Base-by-base conservation (phyloP, 2,113 vertebrate species). In the Ondatra zibethicus region DNA sequence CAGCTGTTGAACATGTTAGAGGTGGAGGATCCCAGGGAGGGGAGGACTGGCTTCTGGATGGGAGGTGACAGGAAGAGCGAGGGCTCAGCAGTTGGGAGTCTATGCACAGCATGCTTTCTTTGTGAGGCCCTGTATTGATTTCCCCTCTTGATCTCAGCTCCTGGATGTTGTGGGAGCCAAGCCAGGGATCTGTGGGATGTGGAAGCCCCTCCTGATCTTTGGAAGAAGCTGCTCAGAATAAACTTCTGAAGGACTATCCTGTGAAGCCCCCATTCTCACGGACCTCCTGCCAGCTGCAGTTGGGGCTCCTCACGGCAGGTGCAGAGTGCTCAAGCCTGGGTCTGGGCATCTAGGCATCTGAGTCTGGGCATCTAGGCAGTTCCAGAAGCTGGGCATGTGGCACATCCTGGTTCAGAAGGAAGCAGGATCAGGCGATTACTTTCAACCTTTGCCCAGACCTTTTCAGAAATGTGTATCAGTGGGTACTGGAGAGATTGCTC, bases 401-500 rank as follows among this genome's bases (percentile, higher is more conserved):
- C 27, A 78, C 23, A 19, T 81, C 21, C n/a, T 58, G 61, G 13
- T 85, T 88, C 61, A 81, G 42, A 63, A 89, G 65, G 50, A n/a
- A 21, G 17, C 10, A 31, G 75, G 29, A 1, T 33, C 4, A 47
- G 39, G 36, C 11, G n/a, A 13, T 4, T 76, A 31, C 13, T 75
- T 16, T 81, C 58, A 45, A 31, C 31, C 21, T 93, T 16, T 52
- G 27, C 29, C 7, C 72, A 76, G 16, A 17, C 47, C 31, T 94
- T 89, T 94, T 93, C 36, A 66, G 75, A 96, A 52, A 73, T 58
- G 29, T 61, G 81, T 52, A 42, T 7, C 55, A 42, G 4, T 55
- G 36, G 23, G 58, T 63, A 17, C 7, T 21, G 27, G 42, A 31
- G 82, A 65, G 39, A 65, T 42, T 31, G 82, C 55, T 85, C 58